phyloP scores from a whole-genome alignment of 2,797 vertebrate species.

The Hybognathus amarus region DNA sequence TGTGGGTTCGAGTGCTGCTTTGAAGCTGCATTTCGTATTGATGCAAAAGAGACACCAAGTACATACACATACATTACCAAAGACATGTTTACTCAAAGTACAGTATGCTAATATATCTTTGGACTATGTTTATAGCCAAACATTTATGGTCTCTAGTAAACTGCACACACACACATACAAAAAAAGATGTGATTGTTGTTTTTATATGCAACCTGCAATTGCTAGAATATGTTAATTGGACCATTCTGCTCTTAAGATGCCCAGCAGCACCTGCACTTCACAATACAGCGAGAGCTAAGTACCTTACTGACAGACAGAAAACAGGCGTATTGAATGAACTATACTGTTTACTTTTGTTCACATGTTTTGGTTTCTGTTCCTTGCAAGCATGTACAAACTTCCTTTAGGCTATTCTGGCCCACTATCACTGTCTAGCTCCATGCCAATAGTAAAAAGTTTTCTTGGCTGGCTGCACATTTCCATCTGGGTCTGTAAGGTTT shows the following conservation, averaged over 20 bases:
- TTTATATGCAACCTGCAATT: neutral
- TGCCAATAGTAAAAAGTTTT: neutral
- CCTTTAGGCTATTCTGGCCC: neutral
- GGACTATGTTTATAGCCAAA: neutral
- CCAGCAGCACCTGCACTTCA: conserved; percentile 16
- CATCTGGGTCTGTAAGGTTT: neutral
- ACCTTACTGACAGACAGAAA: conserved; percentile 27
- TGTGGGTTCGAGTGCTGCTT: neutral
- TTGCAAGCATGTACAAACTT: conserved; percentile 8
- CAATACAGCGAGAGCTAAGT: neutral
- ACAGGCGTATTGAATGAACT: neutral
- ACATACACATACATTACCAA: neutral
- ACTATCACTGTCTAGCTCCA: neutral
- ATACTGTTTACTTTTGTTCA: conserved; percentile 25
- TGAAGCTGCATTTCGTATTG: too few relatives aligned
- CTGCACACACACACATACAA: neutral
- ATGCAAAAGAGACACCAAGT: neutral
- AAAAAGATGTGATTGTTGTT: neutral
- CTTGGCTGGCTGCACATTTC: too few relatives aligned
- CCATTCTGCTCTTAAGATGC: neutral
- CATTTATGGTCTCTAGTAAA: neutral
- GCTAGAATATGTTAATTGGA: neutral
- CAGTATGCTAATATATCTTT: neutral
- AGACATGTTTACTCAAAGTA: neutral
- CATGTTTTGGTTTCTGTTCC: conserved; percentile 29